These are phyloP conservation scores for Diogma glabrata DNA, from an alignment of 2,888 invertebrate genomes.

Conservation along the genomic window DNA sequence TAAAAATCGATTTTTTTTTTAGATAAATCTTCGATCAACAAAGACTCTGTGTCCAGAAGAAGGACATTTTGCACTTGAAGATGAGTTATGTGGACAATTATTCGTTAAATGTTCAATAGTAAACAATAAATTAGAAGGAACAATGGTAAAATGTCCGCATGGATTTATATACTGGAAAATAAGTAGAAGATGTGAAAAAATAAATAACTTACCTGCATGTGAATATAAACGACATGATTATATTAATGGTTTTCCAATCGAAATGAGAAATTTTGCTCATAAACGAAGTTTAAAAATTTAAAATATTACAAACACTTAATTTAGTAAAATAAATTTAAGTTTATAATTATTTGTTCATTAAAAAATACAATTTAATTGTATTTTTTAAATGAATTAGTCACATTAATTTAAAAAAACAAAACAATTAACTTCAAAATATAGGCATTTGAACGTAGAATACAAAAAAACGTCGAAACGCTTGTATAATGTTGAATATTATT, in stretches of 20 bases:
- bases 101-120: constrained; percentile 57
- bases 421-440: no score
- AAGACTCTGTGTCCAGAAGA: constrained; percentile 49
- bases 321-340: constrained; percentile 2
- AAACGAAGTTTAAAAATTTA: constrained; percentile 6
- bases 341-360: no score
- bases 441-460: no score
- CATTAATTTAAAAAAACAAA: no score
- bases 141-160: constrained; percentile 64
- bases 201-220: background rate
- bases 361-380: no score
- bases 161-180: constrained; percentile 67
- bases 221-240: background rate
- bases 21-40: constrained; percentile 50
- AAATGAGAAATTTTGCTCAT: constrained; percentile 5
- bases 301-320: background rate
- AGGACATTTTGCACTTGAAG: constrained; percentile 59
- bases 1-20: constrained; percentile 30
- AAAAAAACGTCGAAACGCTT: no score
- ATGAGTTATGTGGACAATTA: constrained; percentile 53
- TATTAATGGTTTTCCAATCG: constrained; percentile 2
- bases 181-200: constrained; percentile 62
- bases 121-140: constrained; percentile 47
- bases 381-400: no score
- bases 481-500: no score